Base-by-base conservation (phyloP, 2,888 invertebrate species). In the Pterostichus madidus region DNA sequence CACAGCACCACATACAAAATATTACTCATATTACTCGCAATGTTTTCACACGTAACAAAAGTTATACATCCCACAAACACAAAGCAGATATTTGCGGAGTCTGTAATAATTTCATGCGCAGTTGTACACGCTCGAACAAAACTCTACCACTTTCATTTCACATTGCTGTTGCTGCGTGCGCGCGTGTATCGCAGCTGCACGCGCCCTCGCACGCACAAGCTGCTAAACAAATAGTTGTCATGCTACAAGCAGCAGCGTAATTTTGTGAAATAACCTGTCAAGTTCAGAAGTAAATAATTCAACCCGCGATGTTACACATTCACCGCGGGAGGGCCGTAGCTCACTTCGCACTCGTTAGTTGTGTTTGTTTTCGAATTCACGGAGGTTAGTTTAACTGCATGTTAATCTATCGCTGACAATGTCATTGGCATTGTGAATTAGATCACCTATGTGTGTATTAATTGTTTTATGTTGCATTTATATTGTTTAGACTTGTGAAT, bases 251-350 rank as follows among this genome's bases (percentile, higher is more conserved):
- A 75, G 32, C 46, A 77, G 75, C 75, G 81, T 81, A 81, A 81
- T 75, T 81, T 81, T 81, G 81, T 75, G 75, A 75, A 81, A 75
- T 81, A 81, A 81, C 81, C 81, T 81, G 81, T 81, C 81, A 81
- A 46, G 75, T 81, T 81, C 81, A 81, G 81, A 75, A 81, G 81
- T 81, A 75, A 81, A 81, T 81, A 81, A 75, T 81, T 75, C 81
- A 81, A 53, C 44, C 46, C 56, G 73, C 31, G 56, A 44, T 71
- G 80, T 56, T 73, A 73, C 44, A 80, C 77, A 53, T 49, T 11
- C 56, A 56, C 56, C 17, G 15, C 13, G 24, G 56, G 24, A 24
- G 24, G 6, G 17, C 56, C 56, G n/a, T n/a, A 52, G n/a, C n/a
- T 39, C 24, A 15, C 68, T 44, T 17, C 39, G 0, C 46, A 46